Conservation (phyloP, 2,113 vertebrate genomes). For the Panurus biarmicus region DNA sequence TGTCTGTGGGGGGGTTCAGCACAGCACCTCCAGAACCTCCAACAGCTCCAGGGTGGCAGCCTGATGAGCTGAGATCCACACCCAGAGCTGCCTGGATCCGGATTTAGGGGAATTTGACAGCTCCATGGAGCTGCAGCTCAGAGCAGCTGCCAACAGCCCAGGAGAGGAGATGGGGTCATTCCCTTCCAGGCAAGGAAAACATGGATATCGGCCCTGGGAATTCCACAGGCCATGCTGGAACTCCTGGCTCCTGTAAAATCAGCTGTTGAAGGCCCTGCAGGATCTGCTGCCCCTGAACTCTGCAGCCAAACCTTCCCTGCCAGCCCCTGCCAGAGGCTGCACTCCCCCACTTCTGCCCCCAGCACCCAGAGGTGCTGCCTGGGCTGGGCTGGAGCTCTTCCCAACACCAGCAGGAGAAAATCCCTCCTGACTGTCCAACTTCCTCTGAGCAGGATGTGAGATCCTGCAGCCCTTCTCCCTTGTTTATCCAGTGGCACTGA, state of each 20-base stretch:
- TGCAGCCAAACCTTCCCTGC: background rate
- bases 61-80: background rate
- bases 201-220: accelerated
- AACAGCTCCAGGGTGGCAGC: background rate
- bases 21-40: background rate
- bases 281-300: accelerated
- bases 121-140: background rate
- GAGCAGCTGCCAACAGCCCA: background rate
- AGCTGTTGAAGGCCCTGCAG: background rate
- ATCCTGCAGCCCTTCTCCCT: background rate
- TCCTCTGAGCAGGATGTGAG: background rate
- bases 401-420: background rate
- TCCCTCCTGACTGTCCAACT: accelerated
- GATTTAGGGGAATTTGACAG: background rate
- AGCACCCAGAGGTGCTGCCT: background rate
- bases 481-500: background rate
- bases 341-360: background rate
- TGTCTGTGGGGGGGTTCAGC: background rate
- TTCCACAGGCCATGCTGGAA: accelerated
- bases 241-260: background rate
- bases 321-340: too few relatives aligned
- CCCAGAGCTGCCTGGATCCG: background rate
- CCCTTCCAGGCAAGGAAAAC: background rate
- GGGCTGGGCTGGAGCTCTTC: background rate
- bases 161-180: background rate